Evolutionary conservation across 2,888 invertebrate genomes (phyloP).

Genomic region (Lasioglossum pauxillum): DNA sequence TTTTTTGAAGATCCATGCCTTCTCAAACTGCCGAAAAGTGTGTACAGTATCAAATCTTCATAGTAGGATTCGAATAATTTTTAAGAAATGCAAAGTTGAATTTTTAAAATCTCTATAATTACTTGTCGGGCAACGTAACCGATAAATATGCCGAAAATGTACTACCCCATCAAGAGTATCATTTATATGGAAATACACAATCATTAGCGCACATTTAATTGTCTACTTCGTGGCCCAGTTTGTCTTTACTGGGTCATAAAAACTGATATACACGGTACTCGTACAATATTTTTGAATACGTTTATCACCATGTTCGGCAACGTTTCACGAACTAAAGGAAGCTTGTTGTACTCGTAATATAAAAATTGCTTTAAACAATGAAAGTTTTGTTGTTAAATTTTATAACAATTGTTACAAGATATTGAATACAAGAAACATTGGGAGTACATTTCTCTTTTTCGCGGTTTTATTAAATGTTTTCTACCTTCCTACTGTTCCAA

Average conservation of each 20-base stretch:
- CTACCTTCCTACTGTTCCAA: neutral
- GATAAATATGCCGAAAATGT: neutral
- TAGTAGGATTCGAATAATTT: neutral
- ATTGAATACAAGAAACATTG: neutral
- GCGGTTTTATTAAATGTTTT: neutral
- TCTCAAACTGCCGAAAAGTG: neutral
- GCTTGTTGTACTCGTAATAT: neutral
- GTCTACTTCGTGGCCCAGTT: neutral
- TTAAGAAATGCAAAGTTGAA: neutral
- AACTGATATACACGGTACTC: neutral
- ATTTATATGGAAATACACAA: neutral
- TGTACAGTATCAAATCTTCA: neutral
- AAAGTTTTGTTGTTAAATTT: neutral
- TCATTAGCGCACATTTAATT: conserved; percentile 3
- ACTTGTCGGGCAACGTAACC: neutral
- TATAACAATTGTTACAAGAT: neutral
- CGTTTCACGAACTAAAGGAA: neutral
- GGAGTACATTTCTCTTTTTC: neutral
- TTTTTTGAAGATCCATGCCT: neutral
- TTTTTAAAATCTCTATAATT: neutral
- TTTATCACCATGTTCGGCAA: neutral
- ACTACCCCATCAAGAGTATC: neutral
- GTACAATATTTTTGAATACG: neutral
- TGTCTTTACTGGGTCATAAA: neutral
- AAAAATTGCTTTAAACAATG: neutral